phyloP scores from a whole-genome alignment of 2,888 invertebrate genomes.

The Sminthurides aquaticus region DNA sequence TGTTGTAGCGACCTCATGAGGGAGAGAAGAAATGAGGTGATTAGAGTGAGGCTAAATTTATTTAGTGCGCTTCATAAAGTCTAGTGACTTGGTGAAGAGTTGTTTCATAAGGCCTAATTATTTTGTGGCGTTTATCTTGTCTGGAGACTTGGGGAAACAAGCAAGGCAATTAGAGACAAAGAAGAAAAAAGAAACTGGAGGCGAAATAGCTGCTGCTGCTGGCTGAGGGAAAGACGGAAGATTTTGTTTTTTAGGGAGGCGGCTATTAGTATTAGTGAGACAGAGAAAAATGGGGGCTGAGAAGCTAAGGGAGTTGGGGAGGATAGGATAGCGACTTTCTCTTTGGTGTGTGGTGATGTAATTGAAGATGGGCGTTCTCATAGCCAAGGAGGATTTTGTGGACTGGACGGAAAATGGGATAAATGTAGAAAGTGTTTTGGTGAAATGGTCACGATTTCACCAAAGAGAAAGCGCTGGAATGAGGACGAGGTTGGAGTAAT shows the following conservation, averaged over 20 bases:
- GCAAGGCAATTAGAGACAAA: conserved; percentile 3
- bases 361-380: too few species aligned
- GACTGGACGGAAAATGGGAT: too few species aligned
- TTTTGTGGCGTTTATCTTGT: background rate
- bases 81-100: too few species aligned
- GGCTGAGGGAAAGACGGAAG: too few species aligned
- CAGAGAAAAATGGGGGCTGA: too few species aligned
- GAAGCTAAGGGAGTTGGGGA: background rate
- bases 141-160: background rate
- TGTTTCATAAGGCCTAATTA: conserved; percentile 1
- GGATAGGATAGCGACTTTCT: background rate
- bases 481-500: background rate
- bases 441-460: too few species aligned
- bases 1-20: background rate
- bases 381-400: too few species aligned
- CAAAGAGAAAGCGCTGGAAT: background rate
- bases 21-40: conserved; percentile 5
- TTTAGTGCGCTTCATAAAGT: conserved; percentile 3
- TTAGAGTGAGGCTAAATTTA: conserved; percentile 7
- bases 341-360: too few species aligned
- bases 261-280: too few species aligned
- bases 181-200: background rate
- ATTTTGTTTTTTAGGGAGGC: too few species aligned
- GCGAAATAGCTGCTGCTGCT: too few species aligned
- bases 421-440: too few species aligned